Evolutionary conservation across 2,888 invertebrate species (phyloP).

Genomic region (Heliconius charithonia): DNA sequence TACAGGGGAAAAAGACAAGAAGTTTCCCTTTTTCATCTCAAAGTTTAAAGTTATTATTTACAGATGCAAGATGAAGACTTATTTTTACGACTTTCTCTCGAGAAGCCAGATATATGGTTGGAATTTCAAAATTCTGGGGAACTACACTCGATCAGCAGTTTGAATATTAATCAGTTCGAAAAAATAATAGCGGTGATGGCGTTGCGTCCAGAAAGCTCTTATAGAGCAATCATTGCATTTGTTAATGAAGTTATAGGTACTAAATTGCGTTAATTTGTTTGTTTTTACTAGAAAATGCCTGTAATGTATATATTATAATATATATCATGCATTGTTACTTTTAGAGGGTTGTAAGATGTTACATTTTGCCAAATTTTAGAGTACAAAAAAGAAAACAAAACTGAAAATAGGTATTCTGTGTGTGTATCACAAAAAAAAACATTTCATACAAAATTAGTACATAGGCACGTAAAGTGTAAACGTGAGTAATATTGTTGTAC

Average conservation of each 20-base stretch:
- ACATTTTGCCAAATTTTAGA: no score
- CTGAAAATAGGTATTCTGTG: no score
- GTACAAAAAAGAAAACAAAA: no score
- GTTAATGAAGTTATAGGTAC: constrained; percentile 86
- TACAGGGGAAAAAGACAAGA: background rate
- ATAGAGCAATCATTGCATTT: constrained; percentile 89
- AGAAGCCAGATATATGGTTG: constrained; percentile 86
- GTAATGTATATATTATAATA: background rate
- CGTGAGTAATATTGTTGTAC: no score
- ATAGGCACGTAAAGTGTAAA: no score
- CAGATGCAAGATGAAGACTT: constrained; percentile 85
- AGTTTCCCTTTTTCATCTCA: background rate
- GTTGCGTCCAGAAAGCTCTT: constrained; percentile 91
- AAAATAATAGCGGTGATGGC: constrained; percentile 91
- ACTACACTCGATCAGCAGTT: constrained; percentile 85
- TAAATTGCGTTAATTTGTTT: background rate
- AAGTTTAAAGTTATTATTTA: constrained; percentile 46
- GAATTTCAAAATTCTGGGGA: constrained; percentile 86
- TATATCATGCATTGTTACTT: background rate
- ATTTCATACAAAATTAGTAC: no score
- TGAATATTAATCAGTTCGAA: constrained; percentile 89
- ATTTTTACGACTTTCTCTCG: constrained; percentile 85
- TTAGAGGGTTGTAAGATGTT: background rate
- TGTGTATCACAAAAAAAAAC: no score
- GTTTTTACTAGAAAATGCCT: background rate